phyloP scores from a whole-genome alignment of 2,888 invertebrate species.

The Calameuta idolon region DNA sequence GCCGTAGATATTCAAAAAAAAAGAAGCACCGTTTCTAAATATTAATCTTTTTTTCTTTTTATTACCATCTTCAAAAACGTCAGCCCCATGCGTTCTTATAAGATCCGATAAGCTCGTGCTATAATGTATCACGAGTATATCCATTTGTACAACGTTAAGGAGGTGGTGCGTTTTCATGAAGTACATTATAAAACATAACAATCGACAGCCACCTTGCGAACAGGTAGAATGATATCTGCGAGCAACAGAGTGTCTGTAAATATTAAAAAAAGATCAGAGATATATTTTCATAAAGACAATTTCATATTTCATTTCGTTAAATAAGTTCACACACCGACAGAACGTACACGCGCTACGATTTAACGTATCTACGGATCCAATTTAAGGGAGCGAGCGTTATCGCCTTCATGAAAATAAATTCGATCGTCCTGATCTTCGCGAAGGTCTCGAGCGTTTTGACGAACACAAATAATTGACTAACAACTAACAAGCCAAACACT shows the following conservation, averaged over 20 bases:
- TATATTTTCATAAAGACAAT: not conserved
- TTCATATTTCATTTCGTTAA: constrained; percentile 1
- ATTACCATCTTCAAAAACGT: not conserved
- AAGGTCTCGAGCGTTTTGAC: not conserved
- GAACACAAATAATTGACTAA: not conserved
- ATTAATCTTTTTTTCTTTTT: not conserved
- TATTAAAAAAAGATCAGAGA: not conserved
- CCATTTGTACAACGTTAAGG: not conserved
- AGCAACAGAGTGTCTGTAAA: not conserved
- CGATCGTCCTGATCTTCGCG: not conserved
- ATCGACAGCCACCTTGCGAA: not conserved
- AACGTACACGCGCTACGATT: not conserved
- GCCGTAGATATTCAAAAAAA: constrained; percentile 8
- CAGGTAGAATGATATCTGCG: not conserved
- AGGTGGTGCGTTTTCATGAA: not conserved
- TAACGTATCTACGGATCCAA: not conserved
- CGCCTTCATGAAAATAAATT: not conserved
- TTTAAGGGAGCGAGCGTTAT: not conserved
- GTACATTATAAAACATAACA: not conserved
- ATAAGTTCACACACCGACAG: not conserved
- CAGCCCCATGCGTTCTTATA: not conserved
- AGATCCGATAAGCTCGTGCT: not conserved
- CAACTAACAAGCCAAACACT: not conserved
- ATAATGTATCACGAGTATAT: not conserved
- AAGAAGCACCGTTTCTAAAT: not conserved